phyloP scores from a whole-genome alignment of 2,113 vertebrate genomes.

The Bothrops jararaca region DNA sequence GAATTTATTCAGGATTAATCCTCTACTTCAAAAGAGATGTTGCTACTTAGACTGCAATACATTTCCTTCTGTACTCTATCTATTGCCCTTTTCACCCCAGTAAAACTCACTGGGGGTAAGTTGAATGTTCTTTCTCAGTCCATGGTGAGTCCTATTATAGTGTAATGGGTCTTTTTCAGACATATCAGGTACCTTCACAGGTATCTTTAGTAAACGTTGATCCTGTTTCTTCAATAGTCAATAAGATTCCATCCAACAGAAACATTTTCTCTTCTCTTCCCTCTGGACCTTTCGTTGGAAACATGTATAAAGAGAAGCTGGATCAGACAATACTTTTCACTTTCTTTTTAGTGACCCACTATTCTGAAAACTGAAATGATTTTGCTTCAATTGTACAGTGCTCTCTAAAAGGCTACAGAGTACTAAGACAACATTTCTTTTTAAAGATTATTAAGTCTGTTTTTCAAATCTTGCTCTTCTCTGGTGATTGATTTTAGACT shows the following conservation, averaged over 20 bases:
- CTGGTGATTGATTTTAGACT: background rate
- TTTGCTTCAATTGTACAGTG: background rate
- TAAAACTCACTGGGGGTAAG: background rate
- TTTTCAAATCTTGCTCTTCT: background rate
- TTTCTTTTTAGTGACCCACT: background rate
- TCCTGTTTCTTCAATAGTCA: background rate
- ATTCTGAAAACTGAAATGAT: background rate
- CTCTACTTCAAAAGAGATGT: conserved; percentile 45
- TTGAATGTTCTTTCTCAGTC: conserved; percentile 5
- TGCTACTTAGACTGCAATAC: conserved; percentile 27
- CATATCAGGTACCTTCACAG: conserved; percentile 2
- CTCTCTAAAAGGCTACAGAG: background rate
- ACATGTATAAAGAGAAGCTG: background rate
- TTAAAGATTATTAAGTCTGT: background rate
- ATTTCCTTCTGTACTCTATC: conserved; percentile 33
- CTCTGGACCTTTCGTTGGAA: background rate
- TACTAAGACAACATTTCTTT: background rate
- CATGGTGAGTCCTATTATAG: background rate
- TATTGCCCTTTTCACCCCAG: conserved; percentile 8
- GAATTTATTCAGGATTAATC: conserved; percentile 49
- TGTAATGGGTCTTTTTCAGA: background rate
- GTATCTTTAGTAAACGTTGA: background rate
- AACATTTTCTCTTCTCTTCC: background rate
- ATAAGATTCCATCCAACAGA: background rate
- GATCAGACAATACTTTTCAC: background rate